Conservation (phyloP, 2,113 vertebrate genomes). For the Nycticebus coucang region DNA sequence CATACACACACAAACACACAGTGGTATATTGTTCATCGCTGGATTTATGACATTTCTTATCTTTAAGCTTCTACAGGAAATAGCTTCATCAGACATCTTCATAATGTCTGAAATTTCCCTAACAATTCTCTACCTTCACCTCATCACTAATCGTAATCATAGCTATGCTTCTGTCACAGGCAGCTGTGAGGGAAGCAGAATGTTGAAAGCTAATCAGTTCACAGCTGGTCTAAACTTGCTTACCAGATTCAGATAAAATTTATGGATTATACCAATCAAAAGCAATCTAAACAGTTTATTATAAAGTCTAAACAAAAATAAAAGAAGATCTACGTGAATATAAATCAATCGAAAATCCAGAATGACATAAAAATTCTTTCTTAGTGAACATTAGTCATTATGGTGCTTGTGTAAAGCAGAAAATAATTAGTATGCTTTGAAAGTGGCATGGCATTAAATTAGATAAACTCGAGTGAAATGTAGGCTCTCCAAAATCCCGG, state of each 20-base stretch:
- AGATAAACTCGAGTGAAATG: background rate
- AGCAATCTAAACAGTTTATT: constrained; percentile 63
- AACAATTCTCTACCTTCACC: constrained; percentile 43
- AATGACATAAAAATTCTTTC: constrained; percentile 1
- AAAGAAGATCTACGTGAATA: constrained; percentile 25
- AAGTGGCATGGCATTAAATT: background rate
- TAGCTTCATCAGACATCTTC: constrained; percentile 17
- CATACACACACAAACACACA: background rate
- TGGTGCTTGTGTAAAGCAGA: background rate
- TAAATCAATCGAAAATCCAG: constrained; percentile 41
- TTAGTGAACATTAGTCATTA: background rate
- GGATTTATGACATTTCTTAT: background rate
- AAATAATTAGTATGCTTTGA: constrained; percentile 1
- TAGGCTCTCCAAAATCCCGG: background rate
- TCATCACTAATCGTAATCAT: constrained; percentile 65
- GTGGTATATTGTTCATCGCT: background rate
- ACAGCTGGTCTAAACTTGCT: constrained; percentile 59
- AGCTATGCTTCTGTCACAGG: constrained; percentile 32
- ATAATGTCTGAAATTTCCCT: constrained; percentile 46
- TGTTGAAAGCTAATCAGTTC: constrained; percentile 64
- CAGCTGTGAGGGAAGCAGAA: constrained; percentile 47
- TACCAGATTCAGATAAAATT: constrained; percentile 64
- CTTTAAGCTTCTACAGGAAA: constrained; percentile 3
- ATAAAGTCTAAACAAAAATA: constrained; percentile 63
- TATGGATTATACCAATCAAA: constrained; percentile 65